A percentile compares a stretch with the other conserved stretches of the same genome.
Conservation (phyloP, 2,113 vertebrate genomes). For the Macquaria ambigua region DNA sequence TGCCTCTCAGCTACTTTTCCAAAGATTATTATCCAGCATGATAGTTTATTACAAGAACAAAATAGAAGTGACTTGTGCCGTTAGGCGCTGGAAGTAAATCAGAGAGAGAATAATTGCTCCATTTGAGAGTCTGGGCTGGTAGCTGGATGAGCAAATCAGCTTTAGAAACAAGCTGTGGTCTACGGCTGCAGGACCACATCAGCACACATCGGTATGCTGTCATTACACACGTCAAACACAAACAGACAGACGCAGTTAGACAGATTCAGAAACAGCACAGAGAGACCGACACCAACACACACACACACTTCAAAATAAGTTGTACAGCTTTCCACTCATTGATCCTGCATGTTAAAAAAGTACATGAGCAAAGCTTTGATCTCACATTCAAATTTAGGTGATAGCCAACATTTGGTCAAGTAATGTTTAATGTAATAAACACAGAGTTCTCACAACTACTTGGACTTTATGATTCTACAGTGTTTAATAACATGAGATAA, state of each 20-base stretch:
- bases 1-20: neutral
- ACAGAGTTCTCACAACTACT: neutral
- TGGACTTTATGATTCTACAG: neutral
- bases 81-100: slow-evolving; percentile 5
- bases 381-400: neutral
- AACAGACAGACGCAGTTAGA: neutral
- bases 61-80: slow-evolving; percentile 16
- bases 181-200: neutral
- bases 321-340: neutral
- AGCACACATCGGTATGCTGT: neutral
- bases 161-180: slow-evolving; percentile 17
- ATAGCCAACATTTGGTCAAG: neutral
- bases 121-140: neutral
- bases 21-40: slow-evolving; percentile 14
- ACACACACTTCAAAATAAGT: neutral
- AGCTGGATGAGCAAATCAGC: slow-evolving; percentile 17
- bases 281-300: neutral
- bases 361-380: neutral
- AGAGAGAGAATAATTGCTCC: slow-evolving; percentile 25
- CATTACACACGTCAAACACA: neutral
- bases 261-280: neutral
- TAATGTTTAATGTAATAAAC: neutral
- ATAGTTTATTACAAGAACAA: slow-evolving; percentile 12
- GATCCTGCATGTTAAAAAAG: too few species aligned
- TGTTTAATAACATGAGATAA: neutral